A percentile compares a stretch with the other conserved stretches of the same genome.
These are phyloP conservation scores for Lamprotornis superbus DNA, from an alignment of 2,113 vertebrate species.

Conservation along the genomic window DNA sequence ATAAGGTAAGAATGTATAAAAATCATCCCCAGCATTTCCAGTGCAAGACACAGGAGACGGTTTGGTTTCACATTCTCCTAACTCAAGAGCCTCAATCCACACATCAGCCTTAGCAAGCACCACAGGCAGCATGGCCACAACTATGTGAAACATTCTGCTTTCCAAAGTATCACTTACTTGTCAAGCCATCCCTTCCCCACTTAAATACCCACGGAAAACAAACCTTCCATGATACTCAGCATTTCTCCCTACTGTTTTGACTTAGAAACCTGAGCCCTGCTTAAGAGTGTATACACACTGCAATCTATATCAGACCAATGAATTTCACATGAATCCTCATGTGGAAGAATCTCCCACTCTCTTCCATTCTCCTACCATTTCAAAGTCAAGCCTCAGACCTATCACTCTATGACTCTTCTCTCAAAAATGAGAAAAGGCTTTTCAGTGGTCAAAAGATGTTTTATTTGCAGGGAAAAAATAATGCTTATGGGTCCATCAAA, in stretches of 20 bases:
- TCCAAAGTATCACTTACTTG: neutral
- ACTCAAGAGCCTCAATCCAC: neutral
- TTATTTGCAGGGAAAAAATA: neutral
- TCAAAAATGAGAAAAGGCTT: neutral
- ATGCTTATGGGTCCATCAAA: neutral
- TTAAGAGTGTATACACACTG: neutral
- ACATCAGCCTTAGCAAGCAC: neutral
- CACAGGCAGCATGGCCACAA: neutral
- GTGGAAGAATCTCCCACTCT: neutral
- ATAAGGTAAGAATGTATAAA: neutral
- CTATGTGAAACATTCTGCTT: conserved; percentile 13
- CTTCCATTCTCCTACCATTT: neutral
- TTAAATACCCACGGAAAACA: neutral
- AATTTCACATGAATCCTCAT: neutral
- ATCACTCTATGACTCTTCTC: neutral
- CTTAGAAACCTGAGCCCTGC: neutral
- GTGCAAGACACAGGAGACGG: neutral
- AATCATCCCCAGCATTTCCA: neutral
- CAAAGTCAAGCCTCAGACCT: neutral
- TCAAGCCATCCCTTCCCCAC: neutral
- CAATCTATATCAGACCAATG: neutral
- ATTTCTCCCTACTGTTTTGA: neutral
- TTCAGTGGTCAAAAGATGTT: neutral
- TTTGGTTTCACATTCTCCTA: neutral
- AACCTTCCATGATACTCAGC: neutral